Evolutionary conservation across 2,888 invertebrate genomes (phyloP), one percentile per base, ranked within the genome.

Genomic region (Eupithecia insigniata): DNA sequence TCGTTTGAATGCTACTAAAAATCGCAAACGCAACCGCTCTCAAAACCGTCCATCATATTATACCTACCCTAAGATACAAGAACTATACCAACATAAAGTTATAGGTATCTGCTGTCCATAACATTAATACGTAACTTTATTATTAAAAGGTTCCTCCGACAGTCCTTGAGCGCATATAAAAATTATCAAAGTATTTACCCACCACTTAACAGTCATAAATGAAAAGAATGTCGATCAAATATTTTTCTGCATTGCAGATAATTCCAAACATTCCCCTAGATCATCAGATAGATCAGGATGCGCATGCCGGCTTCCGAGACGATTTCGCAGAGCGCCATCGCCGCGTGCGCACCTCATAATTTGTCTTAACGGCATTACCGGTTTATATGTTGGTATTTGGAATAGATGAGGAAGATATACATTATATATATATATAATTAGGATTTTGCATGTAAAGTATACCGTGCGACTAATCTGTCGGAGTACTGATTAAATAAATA

Each of bases 361-460:
- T 70, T 68, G 60, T 70, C 60, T 69, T 74, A 74, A 71, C 73
- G 70, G 70, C 68, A 71, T 66, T 71, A 74, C 73, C 69, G 71
- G 71, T 74, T 66, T 61, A 26, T 32, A 69, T 51, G 55, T 65
- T 16, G 51, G 43, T 58, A 67, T 73, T 70, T 64, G 43, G 60
- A 65, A 60, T 69, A 73, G 67, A 73, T 68, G 51, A 66, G 66
- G 32, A 46, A 64, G n/a, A 58, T 70, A 62, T 34, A 32, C 61
- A 30, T 30, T 18, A 60, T 18, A 30, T 69, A 69, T 43, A 66
- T 70, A 70, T 70, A 46, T 10, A 60, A 70, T 51, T 66, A 62
- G 34, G 12, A 61, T 70, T 62, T 62, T 36, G 51, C 28, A 51
- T 28, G 28, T 60, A 67, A 39, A 64, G 22, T 64, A 22, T 34